These are phyloP conservation scores for Troilus luridus DNA, from an alignment of 2,888 invertebrate genomes.

Conservation along the genomic window DNA sequence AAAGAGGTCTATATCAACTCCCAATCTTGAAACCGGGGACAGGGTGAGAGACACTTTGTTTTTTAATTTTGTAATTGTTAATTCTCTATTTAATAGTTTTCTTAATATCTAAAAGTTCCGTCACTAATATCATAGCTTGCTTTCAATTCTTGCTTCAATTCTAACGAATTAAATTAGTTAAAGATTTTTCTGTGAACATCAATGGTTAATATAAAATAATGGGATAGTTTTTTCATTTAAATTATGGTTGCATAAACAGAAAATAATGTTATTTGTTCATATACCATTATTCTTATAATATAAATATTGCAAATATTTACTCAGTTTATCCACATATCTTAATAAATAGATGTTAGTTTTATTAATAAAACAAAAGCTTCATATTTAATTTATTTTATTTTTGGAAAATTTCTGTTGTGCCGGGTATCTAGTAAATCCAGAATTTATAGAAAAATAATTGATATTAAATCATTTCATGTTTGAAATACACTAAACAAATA, in stretches of 20 bases:
- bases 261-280: neutral
- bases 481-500: neutral
- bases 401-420: neutral
- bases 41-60: neutral
- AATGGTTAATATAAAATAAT: neutral
- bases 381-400: neutral
- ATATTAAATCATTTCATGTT: neutral
- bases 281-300: neutral
- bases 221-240: neutral
- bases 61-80: neutral
- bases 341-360: neutral
- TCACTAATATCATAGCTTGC: neutral
- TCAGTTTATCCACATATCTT: neutral
- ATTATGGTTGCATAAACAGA: neutral
- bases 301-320: neutral
- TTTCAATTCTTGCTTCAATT: neutral
- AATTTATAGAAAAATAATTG: slow-evolving; percentile 55
- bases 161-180: too few species aligned
- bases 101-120: neutral
- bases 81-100: neutral
- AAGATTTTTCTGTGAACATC: neutral
- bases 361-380: neutral
- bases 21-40: slow-evolving; percentile 47
- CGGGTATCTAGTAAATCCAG: neutral
- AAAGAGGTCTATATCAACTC: slow-evolving; percentile 58